Conservation (phyloP, 2,888 invertebrate species). For the Drosophila maculinotata region DNA sequence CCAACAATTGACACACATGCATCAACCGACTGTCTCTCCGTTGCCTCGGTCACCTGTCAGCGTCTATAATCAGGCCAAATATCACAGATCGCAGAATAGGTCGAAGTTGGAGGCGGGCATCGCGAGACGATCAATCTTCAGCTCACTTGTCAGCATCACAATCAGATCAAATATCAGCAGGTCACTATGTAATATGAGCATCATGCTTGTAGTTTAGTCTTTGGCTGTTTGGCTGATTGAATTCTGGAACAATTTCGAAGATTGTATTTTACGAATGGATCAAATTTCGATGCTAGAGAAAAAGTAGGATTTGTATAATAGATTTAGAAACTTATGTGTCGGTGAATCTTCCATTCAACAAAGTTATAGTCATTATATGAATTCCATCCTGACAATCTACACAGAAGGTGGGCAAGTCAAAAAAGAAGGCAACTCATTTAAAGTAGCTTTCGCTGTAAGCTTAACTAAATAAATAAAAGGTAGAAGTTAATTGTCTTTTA, state of each 20-base stretch:
- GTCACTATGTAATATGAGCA: conserved; percentile 33
- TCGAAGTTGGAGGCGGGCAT: conserved; percentile 40
- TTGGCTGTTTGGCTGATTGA: conserved; percentile 28
- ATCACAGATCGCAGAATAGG: conserved; percentile 33
- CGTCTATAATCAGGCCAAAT: conserved; percentile 65
- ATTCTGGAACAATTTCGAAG: conserved; percentile 2
- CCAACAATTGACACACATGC: conserved; percentile 48
- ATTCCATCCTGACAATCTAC: no score
- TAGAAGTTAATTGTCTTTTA: not conserved
- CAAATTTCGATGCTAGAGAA: not conserved
- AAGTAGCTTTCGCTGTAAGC: not conserved
- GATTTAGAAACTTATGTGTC: no score
- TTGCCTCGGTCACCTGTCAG: conserved; percentile 63
- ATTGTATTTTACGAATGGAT: not conserved
- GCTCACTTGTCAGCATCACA: conserved; percentile 31
- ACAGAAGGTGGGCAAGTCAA: no score
- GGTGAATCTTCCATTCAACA: no score
- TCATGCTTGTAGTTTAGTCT: not conserved
- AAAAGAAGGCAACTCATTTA: no score
- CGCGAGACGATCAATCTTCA: conserved; percentile 45
- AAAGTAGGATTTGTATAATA: no score
- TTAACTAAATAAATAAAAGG: no score
- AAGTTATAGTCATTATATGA: no score
- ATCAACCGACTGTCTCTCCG: conserved; percentile 12
- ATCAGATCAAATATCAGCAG: conserved; percentile 55